Evolutionary conservation across 2,888 invertebrate species (phyloP), one percentile per base, ranked within the genome.

Genomic region (Ophion costatus): DNA sequence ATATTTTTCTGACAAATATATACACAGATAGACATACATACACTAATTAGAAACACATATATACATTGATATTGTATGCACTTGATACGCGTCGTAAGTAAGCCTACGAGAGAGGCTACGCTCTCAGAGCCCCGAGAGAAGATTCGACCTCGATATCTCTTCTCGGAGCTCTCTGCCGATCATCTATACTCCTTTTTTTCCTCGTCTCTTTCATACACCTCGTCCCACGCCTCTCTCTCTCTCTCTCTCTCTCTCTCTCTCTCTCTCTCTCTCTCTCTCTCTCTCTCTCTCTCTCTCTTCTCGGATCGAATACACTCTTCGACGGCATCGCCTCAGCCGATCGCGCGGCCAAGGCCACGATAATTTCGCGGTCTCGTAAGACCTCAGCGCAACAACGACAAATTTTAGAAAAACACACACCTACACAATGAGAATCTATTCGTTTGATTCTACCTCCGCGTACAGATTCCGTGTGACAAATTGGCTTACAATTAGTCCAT

Each of bases 111-210:
- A 79, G 77, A 82, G 42, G 78, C 29, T 82, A 42, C 29, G 56
- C 67, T 70, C 69, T 78, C 75, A 20, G 51, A 76, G 76, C 51
- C 71, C 64, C 66, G 74, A 64, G 81, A 81, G 78, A 71, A 78
- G 78, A 82, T 84, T 84, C 84, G 84, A 84, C 84, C 84, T 84
- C 84, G 82, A 82, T 84, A n/a, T 84, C 82, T 70, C 70, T 74
- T 81, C 84, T 81, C 74, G 42, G 71, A 79, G 84, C 78, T 79
- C 70, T 63, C 63, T 42, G 61, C 61, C 84, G 64, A 74, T 73
- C 74, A 66, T 84, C 84, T 75, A 71, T 59, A 57, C 74, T 74
- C 70, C 22, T 63, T 75, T 71, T 64, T 73, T 51, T 67, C 38
- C 67, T 78, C 80, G 59, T 57, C 70, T 71, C 74, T 66, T 57